Evolutionary conservation across 2,113 vertebrate genomes (phyloP).

Genomic region (Melospiza georgiana): DNA sequence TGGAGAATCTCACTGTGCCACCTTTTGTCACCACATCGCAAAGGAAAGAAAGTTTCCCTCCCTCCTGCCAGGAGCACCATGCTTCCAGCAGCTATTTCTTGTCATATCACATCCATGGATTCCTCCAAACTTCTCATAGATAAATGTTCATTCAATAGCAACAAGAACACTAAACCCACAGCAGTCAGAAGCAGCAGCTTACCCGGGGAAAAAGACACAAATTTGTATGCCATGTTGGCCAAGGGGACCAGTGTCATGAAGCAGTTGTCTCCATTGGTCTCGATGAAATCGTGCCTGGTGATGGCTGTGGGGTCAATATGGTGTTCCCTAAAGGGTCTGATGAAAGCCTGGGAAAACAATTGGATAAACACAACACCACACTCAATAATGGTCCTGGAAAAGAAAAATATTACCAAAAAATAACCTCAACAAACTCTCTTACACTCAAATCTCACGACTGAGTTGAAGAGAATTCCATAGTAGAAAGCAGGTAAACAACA

Average conservation of each 20-base stretch:
- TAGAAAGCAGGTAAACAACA: neutral
- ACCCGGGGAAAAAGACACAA: slow-evolving; percentile 87
- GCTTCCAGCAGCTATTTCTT: neutral
- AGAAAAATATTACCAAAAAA: neutral
- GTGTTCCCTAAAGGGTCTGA: slow-evolving; percentile 95
- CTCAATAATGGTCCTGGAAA: neutral
- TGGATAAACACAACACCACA: neutral
- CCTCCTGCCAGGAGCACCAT: neutral
- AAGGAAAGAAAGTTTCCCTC: neutral
- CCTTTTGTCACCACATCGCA: neutral
- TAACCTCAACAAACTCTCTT: fast-evolving
- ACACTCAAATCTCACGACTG: neutral
- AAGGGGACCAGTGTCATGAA: slow-evolving; percentile 90
- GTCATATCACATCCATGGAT: neutral
- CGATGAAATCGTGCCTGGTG: slow-evolving; percentile 96
- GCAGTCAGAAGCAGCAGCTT: neutral
- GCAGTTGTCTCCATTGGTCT: slow-evolving; percentile 99
- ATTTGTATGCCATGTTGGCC: slow-evolving; percentile 92
- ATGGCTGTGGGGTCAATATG: slow-evolving; percentile 99
- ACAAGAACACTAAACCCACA: neutral
- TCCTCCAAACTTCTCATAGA: neutral
- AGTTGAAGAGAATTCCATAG: neutral
- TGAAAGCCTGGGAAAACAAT: slow-evolving; percentile 85
- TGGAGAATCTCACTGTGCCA: neutral
- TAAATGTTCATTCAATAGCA: neutral